Base-by-base conservation (phyloP, 1,140 invertebrate genomes). In the Pectinophora gossypiella region DNA sequence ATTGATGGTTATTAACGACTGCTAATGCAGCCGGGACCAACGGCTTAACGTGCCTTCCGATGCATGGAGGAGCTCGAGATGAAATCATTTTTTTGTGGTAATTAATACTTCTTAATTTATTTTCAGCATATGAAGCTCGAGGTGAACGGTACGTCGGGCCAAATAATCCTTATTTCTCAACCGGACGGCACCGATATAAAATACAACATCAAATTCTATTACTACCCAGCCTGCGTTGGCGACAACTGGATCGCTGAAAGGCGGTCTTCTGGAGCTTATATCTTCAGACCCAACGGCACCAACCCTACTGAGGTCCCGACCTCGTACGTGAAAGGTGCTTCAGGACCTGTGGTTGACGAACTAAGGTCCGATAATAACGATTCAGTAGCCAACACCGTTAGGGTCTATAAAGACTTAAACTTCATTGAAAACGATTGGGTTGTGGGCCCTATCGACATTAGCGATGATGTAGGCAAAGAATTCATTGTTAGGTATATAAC, bases 361-460 rank as follows among this genome's bases (percentile, higher is more conserved):
- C 85, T 97, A 3, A 94, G 95, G 67, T 93, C 95, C 65, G 77
- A 22, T 0, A 56, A 54, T 40, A 53, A 50, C 36, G 82, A 92
- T 0, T 97, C 93, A 92, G 84, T 95, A 0, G 94, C 90, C 77
- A 95, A 5, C 1, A 55, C 93, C 0, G 84, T 96, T 4, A 87
- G 96, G 56, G 44, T 97, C 0, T 96, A 96, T 52, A 87, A 89
- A 0, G 76, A 70, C 1, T 76, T 91, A 19, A 88, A 91, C 20
- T 88, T 88, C 38, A 85, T 96, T 0, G 97, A 99, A 83, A 93
- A 97, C 48, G 93, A 98, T 64, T 99, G 96, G 94, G 79, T 97
- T 0, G 90, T 99, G 54, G 98, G 98, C 4, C 97, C 98, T 0
- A 97, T 99, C 61, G 94, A 96, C 0, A 87, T 94, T 2, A 81